Conservation (phyloP, 1,140 invertebrate genomes). For the Hetaerina americana region DNA sequence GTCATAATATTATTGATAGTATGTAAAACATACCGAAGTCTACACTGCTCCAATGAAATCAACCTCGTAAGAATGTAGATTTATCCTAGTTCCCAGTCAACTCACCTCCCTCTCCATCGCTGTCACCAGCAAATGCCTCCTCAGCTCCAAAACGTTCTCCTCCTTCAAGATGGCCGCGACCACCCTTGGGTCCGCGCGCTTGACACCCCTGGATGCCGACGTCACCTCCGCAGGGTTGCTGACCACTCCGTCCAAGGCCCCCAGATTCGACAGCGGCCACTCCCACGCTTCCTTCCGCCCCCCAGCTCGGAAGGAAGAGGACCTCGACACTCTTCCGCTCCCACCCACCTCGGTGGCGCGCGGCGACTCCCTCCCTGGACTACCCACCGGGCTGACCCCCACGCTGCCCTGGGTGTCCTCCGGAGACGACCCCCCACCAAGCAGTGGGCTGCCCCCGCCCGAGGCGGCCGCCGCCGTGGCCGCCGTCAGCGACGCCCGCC, state of each 20-base stretch:
- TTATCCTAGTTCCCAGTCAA: not conserved
- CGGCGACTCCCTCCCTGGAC: no score
- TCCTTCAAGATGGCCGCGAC: conserved; percentile 69
- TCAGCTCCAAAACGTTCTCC: conserved; percentile 63
- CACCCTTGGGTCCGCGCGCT: conserved; percentile 37
- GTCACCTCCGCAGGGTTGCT: conserved; percentile 18
- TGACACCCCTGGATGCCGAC: conserved; percentile 21
- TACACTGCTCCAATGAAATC: no score
- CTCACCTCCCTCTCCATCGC: conserved; percentile 73
- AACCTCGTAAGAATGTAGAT: no score
- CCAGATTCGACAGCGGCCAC: conserved; percentile 16
- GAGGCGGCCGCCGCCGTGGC: no score
- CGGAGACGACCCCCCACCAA: not conserved
- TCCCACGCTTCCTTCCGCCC: conserved; percentile 43
- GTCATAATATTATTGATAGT: no score
- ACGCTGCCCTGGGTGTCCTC: no score
- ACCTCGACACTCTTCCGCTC: not conserved
- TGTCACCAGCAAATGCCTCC: conserved; percentile 65
- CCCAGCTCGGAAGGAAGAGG: conserved; percentile 9
- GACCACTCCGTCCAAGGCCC: conserved; percentile 21
- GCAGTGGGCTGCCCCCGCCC: not conserved
- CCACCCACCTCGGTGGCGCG: no score
- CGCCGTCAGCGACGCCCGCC: no score
- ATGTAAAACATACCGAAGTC: no score
- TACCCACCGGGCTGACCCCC: no score